These are phyloP conservation scores for Dascillus cervinus DNA, from an alignment of 2,888 invertebrate species.

Conservation along the genomic window DNA sequence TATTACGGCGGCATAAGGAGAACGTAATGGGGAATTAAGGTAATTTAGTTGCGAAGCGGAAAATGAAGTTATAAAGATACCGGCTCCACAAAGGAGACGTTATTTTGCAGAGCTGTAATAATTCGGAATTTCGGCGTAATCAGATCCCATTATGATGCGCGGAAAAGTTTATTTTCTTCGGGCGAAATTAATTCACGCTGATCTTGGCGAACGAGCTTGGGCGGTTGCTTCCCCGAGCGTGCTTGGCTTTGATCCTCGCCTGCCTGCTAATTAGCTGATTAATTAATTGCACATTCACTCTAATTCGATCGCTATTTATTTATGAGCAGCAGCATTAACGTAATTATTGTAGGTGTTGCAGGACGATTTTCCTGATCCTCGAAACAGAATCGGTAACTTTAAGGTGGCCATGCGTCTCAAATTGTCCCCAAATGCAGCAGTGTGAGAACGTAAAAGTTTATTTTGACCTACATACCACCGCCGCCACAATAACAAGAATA, in stretches of 20 bases:
- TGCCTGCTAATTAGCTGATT: slow-evolving; percentile 43
- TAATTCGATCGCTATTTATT: slow-evolving; percentile 41
- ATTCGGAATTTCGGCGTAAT: slow-evolving; percentile 31
- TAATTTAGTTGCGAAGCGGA: slow-evolving; percentile 36
- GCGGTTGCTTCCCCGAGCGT: too few relatives aligned
- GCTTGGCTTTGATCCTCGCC: slow-evolving; percentile 40
- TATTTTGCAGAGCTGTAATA: slow-evolving; percentile 35
- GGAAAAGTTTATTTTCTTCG: background rate
- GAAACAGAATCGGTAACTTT: too few relatives aligned
- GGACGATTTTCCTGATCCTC: too few relatives aligned
- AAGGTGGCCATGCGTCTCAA: too few relatives aligned
- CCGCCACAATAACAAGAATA: too few relatives aligned
- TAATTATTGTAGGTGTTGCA: slow-evolving; percentile 39
- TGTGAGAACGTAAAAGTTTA: too few relatives aligned
- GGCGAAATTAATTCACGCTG: background rate
- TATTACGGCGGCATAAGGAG: slow-evolving; percentile 34
- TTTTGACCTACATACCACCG: too few relatives aligned
- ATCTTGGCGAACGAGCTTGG: slow-evolving; percentile 15
- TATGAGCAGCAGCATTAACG: slow-evolving; percentile 42
- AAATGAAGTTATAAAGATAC: slow-evolving; percentile 39
- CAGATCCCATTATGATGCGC: background rate
- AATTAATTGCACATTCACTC: slow-evolving; percentile 42
- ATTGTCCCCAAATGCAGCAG: too few relatives aligned
- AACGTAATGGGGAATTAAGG: slow-evolving; percentile 34
- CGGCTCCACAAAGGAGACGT: slow-evolving; percentile 26